Percentiles rank a stretch among this genome's conserved stretches.
Evolutionary conservation across 2,797 vertebrate genomes (phyloP).

Genomic region (Hapalemur alaotrensis): DNA sequence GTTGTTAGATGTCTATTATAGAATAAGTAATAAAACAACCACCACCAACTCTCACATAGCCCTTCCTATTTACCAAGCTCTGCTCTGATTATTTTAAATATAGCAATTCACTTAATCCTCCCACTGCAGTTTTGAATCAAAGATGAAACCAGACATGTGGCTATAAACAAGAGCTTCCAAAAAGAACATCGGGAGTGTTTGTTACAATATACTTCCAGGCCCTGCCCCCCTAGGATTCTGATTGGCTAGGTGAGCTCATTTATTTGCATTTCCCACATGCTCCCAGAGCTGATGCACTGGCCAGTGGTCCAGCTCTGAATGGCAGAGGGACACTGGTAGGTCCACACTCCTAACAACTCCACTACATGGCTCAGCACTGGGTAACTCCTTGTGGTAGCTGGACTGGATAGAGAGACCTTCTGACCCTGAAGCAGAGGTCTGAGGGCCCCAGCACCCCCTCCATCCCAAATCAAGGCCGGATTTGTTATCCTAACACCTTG

Average conservation of each 20-base stretch:
- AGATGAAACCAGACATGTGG: not conserved
- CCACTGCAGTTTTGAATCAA: not conserved
- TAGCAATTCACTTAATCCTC: not conserved
- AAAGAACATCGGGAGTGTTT: not conserved
- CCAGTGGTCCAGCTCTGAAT: not conserved
- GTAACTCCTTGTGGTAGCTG: not conserved
- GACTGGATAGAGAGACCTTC: not conserved
- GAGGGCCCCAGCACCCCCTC: not conserved
- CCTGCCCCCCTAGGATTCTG: not conserved
- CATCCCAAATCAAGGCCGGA: not conserved
- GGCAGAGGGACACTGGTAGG: not conserved
- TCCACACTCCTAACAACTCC: too few relatives aligned
- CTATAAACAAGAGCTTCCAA: not conserved
- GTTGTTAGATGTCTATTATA: not conserved
- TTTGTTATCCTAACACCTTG: conserved; percentile 20
- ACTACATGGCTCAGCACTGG: not conserved
- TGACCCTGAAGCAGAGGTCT: not conserved
- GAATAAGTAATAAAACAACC: not conserved
- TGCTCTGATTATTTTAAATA: not conserved
- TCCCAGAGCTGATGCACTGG: fast-evolving
- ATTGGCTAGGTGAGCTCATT: not conserved
- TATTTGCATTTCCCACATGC: not conserved
- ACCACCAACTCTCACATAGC: not conserved
- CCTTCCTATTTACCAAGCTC: not conserved
- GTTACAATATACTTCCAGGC: not conserved